Evolutionary conservation across 1,140 invertebrate species (phyloP).

Genomic region (Tetragnatha versicolor): DNA sequence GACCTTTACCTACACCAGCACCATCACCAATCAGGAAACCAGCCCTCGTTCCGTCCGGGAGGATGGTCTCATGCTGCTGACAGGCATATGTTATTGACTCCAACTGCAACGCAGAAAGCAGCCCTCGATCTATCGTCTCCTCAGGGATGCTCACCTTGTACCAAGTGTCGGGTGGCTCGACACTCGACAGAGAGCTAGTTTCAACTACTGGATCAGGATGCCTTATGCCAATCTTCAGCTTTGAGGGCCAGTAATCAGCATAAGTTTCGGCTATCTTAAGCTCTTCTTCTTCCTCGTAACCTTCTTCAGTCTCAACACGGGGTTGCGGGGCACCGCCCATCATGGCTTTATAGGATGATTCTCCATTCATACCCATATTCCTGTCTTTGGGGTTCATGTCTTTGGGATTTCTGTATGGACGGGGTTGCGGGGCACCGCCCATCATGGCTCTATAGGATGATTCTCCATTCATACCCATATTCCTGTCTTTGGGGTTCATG

Average conservation of each 20-base stretch:
- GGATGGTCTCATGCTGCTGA: constrained; percentile 91
- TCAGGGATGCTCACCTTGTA: constrained; percentile 88
- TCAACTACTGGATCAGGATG: constrained; percentile 99
- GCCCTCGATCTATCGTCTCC: constrained; percentile 81
- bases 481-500: not conserved
- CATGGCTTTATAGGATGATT: not conserved
- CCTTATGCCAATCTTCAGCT: constrained; percentile 91
- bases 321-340: not conserved
- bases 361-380: constrained; percentile 5
- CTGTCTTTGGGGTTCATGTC: constrained; percentile 6
- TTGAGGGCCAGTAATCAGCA: constrained; percentile 95
- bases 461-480: constrained; percentile 1
- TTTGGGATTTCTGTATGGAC: too few relatives aligned
- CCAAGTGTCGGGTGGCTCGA: constrained; percentile 92
- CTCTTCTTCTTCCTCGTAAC: constrained; percentile 88
- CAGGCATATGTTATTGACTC: constrained; percentile 95
- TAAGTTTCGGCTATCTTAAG: constrained; percentile 99
- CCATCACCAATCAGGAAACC: constrained; percentile 98
- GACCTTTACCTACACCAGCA: constrained; percentile 98
- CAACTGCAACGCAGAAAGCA: constrained; percentile 93
- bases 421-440: not conserved
- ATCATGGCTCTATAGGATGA: not conserved
- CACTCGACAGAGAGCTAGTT: constrained; percentile 94
- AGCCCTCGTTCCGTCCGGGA: constrained; percentile 88
- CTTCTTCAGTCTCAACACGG: constrained; percentile 70